Evolutionary conservation across 2,888 invertebrate species (phyloP).

Genomic region (Chrysomela aeneicollis): DNA sequence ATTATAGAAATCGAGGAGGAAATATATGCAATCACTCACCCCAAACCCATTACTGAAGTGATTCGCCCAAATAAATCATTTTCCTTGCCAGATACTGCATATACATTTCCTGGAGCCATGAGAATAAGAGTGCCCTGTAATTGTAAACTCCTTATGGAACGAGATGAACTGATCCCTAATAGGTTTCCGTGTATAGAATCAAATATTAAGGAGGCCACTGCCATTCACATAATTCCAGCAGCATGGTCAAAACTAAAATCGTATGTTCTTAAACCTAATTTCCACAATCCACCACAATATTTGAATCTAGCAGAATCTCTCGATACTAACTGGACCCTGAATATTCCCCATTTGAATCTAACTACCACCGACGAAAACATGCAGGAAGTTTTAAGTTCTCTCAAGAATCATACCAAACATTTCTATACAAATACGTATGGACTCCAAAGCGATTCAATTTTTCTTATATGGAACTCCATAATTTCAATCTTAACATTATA

Average conservation of each 20-base stretch:
- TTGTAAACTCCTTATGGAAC: slow-evolving; percentile 18
- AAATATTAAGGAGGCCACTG: neutral
- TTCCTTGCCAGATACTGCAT: neutral
- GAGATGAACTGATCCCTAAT: slow-evolving; percentile 24
- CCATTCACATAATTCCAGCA: slow-evolving; percentile 31
- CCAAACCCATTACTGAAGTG: slow-evolving; percentile 11
- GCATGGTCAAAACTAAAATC: slow-evolving; percentile 31
- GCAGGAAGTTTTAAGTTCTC: too few relatives aligned
- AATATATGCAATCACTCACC: slow-evolving; percentile 31
- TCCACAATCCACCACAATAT: neutral
- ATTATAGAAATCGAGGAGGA: slow-evolving; percentile 34
- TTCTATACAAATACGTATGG: too few relatives aligned
- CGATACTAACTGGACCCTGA: slow-evolving; percentile 18
- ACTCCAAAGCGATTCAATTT: too few relatives aligned
- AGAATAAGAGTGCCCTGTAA: slow-evolving; percentile 31
- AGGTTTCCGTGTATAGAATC: slow-evolving; percentile 30
- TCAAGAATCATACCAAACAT: too few relatives aligned
- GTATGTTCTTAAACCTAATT: slow-evolving; percentile 25
- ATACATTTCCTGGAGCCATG: slow-evolving; percentile 21
- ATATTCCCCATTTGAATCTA: slow-evolving; percentile 15
- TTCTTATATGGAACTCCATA: too few relatives aligned
- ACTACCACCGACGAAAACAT: slow-evolving; percentile 3
- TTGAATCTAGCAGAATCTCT: slow-evolving; percentile 13
- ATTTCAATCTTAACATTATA: too few relatives aligned
- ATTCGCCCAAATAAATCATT: slow-evolving; percentile 13